Conservation (phyloP, 2,113 vertebrate genomes). For the Mandrillus leucophaeus region DNA sequence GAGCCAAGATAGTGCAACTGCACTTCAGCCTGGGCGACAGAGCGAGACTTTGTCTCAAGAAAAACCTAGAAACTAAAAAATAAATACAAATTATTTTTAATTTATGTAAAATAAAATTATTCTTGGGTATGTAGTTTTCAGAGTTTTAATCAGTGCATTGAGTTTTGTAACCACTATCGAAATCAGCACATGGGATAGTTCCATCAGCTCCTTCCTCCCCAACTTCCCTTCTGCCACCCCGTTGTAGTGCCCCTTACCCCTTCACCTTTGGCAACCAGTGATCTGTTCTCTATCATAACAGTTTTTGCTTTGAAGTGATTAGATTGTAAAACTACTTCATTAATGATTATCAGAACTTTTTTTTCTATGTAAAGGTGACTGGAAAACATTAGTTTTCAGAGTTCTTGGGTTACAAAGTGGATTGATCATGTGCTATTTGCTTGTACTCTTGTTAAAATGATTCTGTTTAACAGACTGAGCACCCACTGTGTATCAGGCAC, state of each 20-base stretch:
- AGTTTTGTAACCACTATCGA: background rate
- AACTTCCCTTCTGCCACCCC: background rate
- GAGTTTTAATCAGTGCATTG: background rate
- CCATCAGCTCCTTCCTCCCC: background rate
- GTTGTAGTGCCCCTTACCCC: background rate
- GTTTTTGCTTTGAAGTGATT: slow-evolving; percentile 3
- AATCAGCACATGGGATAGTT: background rate
- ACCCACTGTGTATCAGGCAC: background rate
- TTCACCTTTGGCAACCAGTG: background rate
- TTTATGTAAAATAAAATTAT: background rate
- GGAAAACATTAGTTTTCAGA: background rate
- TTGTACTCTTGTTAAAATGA: background rate
- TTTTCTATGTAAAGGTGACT: background rate
- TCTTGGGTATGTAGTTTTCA: background rate
- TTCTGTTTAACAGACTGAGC: background rate
- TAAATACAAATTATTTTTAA: background rate
- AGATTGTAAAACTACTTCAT: background rate
- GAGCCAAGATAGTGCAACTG: too few species aligned
- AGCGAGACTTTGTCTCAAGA: too few species aligned
- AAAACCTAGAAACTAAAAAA: too few species aligned
- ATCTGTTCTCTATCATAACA: background rate
- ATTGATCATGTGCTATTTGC: background rate
- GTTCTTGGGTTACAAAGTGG: background rate
- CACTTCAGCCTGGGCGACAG: too few species aligned
- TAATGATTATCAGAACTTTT: background rate